Conservation (phyloP, 2,797 vertebrate genomes). For the Poeciliopsis gracilis region DNA sequence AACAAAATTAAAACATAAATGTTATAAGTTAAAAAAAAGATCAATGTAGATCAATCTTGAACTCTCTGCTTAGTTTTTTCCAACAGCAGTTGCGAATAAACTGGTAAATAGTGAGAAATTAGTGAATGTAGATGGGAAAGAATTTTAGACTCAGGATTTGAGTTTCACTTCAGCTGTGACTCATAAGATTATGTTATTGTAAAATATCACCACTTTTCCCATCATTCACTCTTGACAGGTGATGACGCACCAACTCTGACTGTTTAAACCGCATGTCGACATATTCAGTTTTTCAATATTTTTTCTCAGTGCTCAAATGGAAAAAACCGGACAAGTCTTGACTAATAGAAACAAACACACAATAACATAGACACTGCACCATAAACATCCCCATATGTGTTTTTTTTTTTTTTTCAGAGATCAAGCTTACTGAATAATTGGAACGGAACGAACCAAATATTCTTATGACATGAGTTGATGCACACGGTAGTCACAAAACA, state of each 20-base stretch:
- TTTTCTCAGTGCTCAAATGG: conserved; percentile 19
- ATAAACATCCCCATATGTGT: conserved; percentile 50
- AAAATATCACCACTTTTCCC: conserved; percentile 26
- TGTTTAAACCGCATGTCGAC: conserved; percentile 16
- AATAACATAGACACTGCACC: not conserved
- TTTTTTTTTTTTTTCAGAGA: conserved; percentile 34
- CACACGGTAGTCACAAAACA: conserved; percentile 28
- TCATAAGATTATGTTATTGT: conserved; percentile 7
- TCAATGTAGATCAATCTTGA: not conserved
- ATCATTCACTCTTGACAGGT: not conserved
- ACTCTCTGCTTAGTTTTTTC: not conserved
- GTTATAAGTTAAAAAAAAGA: not conserved
- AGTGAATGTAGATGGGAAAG: not conserved
- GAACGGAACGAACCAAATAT: conserved; percentile 47
- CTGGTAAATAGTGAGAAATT: not conserved
- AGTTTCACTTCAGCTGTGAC: conserved; percentile 36
- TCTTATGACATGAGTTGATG: conserved; percentile 48
- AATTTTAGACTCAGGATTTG: not conserved
- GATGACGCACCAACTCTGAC: conserved; percentile 18
- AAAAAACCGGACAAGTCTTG: conserved; percentile 29
- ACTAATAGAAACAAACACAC: conserved; percentile 46
- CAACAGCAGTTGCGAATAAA: not conserved
- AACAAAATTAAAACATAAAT: not conserved
- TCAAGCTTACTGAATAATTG: conserved; percentile 52
- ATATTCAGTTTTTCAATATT: conserved; percentile 36